Conservation (phyloP, 1,140 invertebrate species). For the Trichonephila clavata region DNA sequence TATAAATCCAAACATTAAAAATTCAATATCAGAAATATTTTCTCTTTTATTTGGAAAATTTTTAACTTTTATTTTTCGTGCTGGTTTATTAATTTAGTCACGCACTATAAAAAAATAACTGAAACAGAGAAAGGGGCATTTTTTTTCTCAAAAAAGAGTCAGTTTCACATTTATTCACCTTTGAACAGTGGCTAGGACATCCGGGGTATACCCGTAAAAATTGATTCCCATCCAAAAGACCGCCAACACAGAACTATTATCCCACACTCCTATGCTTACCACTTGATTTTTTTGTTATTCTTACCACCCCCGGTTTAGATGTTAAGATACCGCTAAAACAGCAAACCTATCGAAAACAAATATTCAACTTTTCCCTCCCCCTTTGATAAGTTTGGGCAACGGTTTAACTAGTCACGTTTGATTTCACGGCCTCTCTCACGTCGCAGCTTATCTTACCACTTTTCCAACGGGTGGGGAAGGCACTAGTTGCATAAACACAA, state of each 20-base stretch:
- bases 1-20: no score
- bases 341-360: slow-evolving; percentile 45
- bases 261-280: background rate
- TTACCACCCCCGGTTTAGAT: background rate
- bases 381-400: background rate
- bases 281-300: background rate
- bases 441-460: slow-evolving; percentile 46
- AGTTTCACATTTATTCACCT: no score
- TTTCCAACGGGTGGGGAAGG: background rate
- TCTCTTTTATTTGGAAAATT: no score
- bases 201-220: no score
- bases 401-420: slow-evolving; percentile 44
- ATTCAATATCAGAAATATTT: no score
- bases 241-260: background rate
- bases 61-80: no score
- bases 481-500: slow-evolving; percentile 41
- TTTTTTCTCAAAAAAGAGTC: no score
- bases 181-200: no score
- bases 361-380: background rate
- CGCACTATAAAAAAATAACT: no score
- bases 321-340: slow-evolving; percentile 40
- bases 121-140: no score
- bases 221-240: background rate
- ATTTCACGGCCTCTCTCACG: slow-evolving; percentile 10
- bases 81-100: no score